These are phyloP conservation scores for Drosophila conformis DNA, from an alignment of 2,888 invertebrate species.

Conservation along the genomic window DNA sequence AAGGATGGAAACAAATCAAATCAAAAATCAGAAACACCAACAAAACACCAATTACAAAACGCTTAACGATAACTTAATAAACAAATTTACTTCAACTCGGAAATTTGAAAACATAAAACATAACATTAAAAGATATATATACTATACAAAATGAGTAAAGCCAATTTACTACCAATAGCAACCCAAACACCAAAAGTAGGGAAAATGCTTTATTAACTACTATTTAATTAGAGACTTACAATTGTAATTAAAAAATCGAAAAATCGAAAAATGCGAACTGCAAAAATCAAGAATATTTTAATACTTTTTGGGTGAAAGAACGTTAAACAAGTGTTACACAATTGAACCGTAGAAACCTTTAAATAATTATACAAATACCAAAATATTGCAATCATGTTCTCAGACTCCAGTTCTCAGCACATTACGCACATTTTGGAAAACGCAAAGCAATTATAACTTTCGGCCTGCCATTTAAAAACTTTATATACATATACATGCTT, in stretches of 20 bases:
- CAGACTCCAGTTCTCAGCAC: constrained; percentile 5
- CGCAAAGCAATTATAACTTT: constrained; percentile 8
- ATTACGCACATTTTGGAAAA: constrained; percentile 11
- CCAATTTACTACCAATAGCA: constrained; percentile 28
- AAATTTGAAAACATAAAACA: not conserved
- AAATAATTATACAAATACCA: not conserved
- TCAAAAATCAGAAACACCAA: constrained; percentile 16
- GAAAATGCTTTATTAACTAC: constrained; percentile 48
- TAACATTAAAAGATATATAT: not conserved
- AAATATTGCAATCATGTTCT: constrained; percentile 12
- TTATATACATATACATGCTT: constrained; percentile 1
- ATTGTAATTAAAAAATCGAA: constrained; percentile 23
- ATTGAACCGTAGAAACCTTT: not conserved
- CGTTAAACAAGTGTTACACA: constrained; percentile 14
- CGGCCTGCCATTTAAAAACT: constrained; percentile 14
- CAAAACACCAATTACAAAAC: constrained; percentile 50
- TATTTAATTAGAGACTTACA: constrained; percentile 29
- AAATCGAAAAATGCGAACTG: not conserved
- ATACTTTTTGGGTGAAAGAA: constrained; percentile 4
- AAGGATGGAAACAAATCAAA: constrained; percentile 18
- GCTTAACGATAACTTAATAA: constrained; percentile 31
- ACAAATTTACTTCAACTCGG: constrained; percentile 7
- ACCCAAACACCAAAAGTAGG: constrained; percentile 52
- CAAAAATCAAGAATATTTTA: not conserved
- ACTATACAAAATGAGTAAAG: not conserved